These are phyloP conservation scores for Takifugu rubripes DNA, from an alignment of 2,797 vertebrate species.

Conservation along the genomic window DNA sequence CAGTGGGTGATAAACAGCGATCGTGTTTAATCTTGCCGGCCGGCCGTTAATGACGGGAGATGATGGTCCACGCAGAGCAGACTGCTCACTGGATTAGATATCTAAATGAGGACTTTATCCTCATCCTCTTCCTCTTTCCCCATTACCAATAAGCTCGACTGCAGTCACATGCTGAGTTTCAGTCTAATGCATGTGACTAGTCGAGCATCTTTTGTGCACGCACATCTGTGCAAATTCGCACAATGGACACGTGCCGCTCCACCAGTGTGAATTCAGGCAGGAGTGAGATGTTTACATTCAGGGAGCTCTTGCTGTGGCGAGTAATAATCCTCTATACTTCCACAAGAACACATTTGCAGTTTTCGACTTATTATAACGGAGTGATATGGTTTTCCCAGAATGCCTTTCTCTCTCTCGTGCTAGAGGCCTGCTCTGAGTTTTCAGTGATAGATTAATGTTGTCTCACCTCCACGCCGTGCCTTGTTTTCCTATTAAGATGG, in stretches of 20 bases:
- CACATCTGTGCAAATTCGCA: slow-evolving; percentile 17
- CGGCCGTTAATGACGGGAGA: slow-evolving; percentile 70
- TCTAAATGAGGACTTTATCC: slow-evolving; percentile 74
- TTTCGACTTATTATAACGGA: slow-evolving; percentile 39
- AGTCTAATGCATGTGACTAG: slow-evolving; percentile 47
- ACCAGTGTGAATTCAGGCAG: slow-evolving; percentile 21
- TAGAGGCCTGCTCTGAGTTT: slow-evolving; percentile 44
- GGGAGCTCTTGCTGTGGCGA: slow-evolving; percentile 13
- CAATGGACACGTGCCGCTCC: slow-evolving; percentile 11
- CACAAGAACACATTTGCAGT: slow-evolving; percentile 41
- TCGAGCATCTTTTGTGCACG: slow-evolving; percentile 18
- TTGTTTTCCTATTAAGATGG: slow-evolving; percentile 66
- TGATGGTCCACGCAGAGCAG: slow-evolving; percentile 67
- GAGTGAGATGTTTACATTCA: slow-evolving; percentile 16
- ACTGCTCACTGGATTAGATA: slow-evolving; percentile 71
- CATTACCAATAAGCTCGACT: slow-evolving; percentile 54
- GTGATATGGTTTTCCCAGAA: slow-evolving; percentile 43
- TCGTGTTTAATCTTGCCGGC: slow-evolving; percentile 73
- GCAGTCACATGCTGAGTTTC: slow-evolving; percentile 49
- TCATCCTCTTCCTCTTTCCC: slow-evolving; percentile 48
- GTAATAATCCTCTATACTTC: slow-evolving; percentile 34
- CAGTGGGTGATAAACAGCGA: slow-evolving; percentile 66
- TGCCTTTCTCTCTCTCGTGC: slow-evolving; percentile 31
- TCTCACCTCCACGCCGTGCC: slow-evolving; percentile 60
- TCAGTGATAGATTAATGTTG: slow-evolving; percentile 69